Evolutionary conservation across 1,140 invertebrate species (phyloP).

Genomic region (Brachystomella parvula): DNA sequence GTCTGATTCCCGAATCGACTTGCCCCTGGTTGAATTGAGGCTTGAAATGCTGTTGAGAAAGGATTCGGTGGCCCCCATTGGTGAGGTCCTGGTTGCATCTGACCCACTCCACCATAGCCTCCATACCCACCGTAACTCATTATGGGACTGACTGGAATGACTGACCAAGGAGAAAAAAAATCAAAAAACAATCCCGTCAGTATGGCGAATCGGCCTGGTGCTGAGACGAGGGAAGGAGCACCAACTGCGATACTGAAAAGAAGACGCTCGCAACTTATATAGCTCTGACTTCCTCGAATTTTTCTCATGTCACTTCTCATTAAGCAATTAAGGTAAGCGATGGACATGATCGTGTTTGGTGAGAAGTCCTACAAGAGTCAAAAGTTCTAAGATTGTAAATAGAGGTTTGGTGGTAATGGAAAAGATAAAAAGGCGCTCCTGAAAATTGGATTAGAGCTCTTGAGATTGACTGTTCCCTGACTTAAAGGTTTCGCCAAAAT

Average conservation of each 20-base stretch:
- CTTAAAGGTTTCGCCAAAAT: background rate
- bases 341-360: background rate
- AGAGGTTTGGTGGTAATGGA: too few species aligned
- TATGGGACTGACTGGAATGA: too few species aligned
- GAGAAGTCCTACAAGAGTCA: background rate
- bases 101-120: background rate
- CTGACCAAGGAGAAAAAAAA: too few species aligned
- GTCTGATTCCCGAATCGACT: slow-evolving; percentile 51
- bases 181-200: too few species aligned
- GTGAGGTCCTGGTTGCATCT: background rate
- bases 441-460: background rate
- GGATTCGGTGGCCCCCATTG: slow-evolving; percentile 10
- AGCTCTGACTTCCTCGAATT: too few species aligned
- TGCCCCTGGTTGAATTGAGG: background rate
- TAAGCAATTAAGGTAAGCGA: background rate
- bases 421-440: too few species aligned
- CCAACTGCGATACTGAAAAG: too few species aligned
- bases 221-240: too few species aligned
- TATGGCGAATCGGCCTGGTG: too few species aligned
- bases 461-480: too few species aligned
- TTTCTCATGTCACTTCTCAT: background rate
- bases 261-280: too few species aligned
- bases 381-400: too few species aligned
- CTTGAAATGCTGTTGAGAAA: slow-evolving; percentile 3
- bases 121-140: slow-evolving; percentile 25